Evolutionary conservation across 2,113 vertebrate genomes (phyloP).

Genomic region (Oenanthe melanoleuca): DNA sequence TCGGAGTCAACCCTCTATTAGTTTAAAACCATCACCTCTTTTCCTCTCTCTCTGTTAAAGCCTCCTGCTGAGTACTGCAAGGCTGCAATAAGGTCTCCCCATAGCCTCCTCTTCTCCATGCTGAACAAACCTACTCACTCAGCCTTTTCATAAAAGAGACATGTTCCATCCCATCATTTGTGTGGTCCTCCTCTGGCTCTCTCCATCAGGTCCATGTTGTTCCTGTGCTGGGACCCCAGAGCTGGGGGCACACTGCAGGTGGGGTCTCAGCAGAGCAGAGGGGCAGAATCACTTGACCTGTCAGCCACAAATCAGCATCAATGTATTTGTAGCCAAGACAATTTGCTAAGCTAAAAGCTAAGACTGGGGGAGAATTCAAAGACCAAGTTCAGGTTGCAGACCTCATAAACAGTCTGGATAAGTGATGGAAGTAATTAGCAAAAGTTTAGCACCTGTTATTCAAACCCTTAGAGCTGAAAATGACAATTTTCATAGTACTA

Average conservation of each 20-base stretch:
- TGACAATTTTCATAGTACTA: not conserved
- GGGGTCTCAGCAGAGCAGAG: accelerated
- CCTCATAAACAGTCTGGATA: too few species aligned
- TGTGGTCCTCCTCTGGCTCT: not conserved
- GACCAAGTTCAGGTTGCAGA: too few species aligned
- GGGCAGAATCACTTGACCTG: not conserved
- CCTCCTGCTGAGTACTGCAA: not conserved
- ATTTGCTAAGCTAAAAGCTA: too few species aligned
- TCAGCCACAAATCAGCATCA: not conserved
- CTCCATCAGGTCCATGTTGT: too few species aligned
- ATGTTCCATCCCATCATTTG: not conserved
- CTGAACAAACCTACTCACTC: not conserved
- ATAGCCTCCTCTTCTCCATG: not conserved
- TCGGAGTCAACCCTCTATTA: not conserved
- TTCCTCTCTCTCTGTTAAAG: not conserved
- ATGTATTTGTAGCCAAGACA: too few species aligned
- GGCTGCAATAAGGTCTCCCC: not conserved
- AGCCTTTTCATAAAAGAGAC: not conserved
- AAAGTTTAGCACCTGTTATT: too few species aligned
- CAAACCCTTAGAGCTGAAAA: not conserved
- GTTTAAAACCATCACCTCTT: not conserved
- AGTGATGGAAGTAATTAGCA: too few species aligned
- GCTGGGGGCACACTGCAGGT: not conserved
- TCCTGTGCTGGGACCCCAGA: too few species aligned
- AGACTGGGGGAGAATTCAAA: too few species aligned